phyloP scores from a whole-genome alignment of 2,797 vertebrate species.

The Numenius phaeopus region DNA sequence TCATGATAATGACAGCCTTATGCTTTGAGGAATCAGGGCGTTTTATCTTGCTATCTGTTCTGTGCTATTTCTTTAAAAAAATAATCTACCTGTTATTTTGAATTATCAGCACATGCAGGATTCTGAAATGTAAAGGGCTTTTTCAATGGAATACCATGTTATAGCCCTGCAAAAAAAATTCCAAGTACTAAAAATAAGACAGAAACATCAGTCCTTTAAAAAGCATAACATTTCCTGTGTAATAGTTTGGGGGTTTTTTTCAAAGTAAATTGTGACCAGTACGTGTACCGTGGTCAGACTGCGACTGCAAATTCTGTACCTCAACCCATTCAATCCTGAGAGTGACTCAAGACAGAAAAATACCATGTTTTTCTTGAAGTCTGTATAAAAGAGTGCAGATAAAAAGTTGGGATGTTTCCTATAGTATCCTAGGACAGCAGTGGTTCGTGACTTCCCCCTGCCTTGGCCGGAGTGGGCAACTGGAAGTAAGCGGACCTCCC shows the following conservation, averaged over 20 bases:
- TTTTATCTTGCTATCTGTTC: neutral
- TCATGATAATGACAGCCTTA: neutral
- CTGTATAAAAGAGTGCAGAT: neutral
- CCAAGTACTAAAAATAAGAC: neutral
- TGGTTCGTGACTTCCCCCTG: slow-evolving; percentile 1
- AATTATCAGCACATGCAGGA: neutral
- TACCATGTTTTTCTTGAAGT: neutral
- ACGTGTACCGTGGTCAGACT: neutral
- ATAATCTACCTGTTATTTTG: neutral
- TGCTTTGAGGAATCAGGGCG: neutral
- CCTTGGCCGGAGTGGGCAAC: slow-evolving; percentile 1
- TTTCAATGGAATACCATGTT: neutral
- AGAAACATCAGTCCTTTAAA: neutral
- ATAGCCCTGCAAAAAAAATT: neutral
- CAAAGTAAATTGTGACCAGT: neutral
- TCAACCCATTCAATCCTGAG: neutral
- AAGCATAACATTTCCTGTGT: neutral
- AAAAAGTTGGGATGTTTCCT: neutral
- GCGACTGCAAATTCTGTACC: neutral
- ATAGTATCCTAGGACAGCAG: slow-evolving; percentile 44
- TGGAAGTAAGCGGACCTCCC: slow-evolving; percentile 22
- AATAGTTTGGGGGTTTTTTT: neutral
- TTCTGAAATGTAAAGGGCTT: neutral
- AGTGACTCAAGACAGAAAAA: neutral
- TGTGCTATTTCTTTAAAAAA: neutral